A percentile compares a stretch with the other conserved stretches of the same genome.
Evolutionary conservation across 2,113 vertebrate genomes (phyloP).

Genomic region (Ammospiza nelsoni): DNA sequence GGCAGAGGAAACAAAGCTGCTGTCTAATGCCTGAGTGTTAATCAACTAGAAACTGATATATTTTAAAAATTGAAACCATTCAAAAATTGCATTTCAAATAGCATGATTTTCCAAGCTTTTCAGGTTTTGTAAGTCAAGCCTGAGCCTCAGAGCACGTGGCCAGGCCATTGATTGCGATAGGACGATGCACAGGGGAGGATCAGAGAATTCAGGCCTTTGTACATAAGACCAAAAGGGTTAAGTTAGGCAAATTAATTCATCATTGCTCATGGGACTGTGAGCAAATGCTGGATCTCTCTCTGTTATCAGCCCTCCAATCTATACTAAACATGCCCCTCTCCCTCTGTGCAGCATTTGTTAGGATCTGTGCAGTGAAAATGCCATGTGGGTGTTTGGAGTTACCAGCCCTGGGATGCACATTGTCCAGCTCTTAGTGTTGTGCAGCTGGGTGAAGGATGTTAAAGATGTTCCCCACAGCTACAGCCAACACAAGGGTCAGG

Average conservation of each 20-base stretch:
- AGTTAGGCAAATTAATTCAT: constrained; percentile 37
- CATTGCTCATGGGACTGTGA: neutral
- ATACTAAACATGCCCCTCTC: neutral
- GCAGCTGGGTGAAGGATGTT: neutral
- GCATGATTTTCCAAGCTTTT: neutral
- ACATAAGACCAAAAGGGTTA: neutral
- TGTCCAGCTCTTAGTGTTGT: neutral
- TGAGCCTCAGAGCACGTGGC: neutral
- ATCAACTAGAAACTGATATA: constrained; percentile 14
- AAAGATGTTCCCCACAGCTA: neutral
- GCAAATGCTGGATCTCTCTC: neutral
- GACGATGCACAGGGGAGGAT: accelerated
- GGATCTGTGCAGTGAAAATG: neutral
- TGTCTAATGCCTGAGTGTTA: neutral
- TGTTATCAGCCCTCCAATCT: neutral
- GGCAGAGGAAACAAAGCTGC: constrained; percentile 40
- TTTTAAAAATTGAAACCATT: neutral
- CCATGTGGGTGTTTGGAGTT: accelerated
- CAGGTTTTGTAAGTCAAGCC: neutral
- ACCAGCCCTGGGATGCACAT: neutral
- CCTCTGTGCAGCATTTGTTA: neutral
- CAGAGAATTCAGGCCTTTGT: neutral
- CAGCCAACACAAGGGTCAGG: neutral
- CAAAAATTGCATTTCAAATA: neutral
- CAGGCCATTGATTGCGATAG: accelerated